phyloP scores from a whole-genome alignment of 2,113 vertebrate genomes.

The Apeltes quadracus region DNA sequence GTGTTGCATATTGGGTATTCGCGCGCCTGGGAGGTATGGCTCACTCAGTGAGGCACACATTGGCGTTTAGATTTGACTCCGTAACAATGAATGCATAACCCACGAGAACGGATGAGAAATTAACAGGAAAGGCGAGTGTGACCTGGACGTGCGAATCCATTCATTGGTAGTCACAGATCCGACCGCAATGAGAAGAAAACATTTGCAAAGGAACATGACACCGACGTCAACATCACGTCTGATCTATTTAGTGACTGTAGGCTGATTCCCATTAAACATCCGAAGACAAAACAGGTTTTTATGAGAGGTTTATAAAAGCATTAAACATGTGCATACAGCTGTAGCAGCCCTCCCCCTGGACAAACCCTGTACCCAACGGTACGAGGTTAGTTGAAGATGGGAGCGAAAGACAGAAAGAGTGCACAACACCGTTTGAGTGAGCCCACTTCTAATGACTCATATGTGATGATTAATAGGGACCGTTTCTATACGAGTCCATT shows the following conservation, averaged over 20 bases:
- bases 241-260: slow-evolving; percentile 21
- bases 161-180: slow-evolving; percentile 36
- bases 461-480: no score
- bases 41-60: slow-evolving; percentile 25
- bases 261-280: slow-evolving; percentile 11
- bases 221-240: slow-evolving; percentile 4
- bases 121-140: slow-evolving; percentile 28
- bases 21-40: slow-evolving; percentile 49
- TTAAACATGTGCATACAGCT: not conserved
- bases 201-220: slow-evolving; percentile 21
- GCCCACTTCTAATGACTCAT: no score
- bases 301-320: not conserved
- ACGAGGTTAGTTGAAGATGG: not conserved
- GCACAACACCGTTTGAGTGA: no score
- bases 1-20: slow-evolving; percentile 67
- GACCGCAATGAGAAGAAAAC: slow-evolving; percentile 26
- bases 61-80: slow-evolving; percentile 50
- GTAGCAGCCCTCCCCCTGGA: no score
- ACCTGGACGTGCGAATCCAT: slow-evolving; percentile 56
- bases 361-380: not conserved
- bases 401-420: no score
- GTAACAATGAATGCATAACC: slow-evolving; percentile 25
- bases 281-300: slow-evolving; percentile 10
- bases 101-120: slow-evolving; percentile 31
- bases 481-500: no score